These are phyloP conservation scores for Datnioides undecimradiatus DNA, from an alignment of 2,113 vertebrate species.

Conservation along the genomic window DNA sequence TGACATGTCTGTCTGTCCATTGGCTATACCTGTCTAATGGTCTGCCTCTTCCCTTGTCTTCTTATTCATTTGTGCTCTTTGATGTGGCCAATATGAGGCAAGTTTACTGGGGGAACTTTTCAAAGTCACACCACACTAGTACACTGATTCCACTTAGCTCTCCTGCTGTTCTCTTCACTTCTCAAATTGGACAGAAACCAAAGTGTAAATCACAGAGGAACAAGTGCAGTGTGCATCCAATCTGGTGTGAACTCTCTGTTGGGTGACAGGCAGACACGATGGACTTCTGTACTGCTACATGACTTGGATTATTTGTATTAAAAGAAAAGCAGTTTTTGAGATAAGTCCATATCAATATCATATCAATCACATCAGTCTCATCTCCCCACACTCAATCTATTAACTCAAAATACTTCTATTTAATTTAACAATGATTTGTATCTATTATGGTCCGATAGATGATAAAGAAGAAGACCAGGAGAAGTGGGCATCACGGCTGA, in stretches of 20 bases:
- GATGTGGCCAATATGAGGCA: slow-evolving; percentile 23
- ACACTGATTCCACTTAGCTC: slow-evolving; percentile 36
- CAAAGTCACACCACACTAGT: slow-evolving; percentile 38
- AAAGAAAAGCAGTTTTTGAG: not conserved
- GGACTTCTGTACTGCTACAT: not conserved
- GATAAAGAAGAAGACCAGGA: too few relatives aligned
- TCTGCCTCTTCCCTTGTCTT: slow-evolving; percentile 22
- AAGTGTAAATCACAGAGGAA: slow-evolving; percentile 42
- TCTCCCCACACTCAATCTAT: too few relatives aligned
- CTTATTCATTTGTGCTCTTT: slow-evolving; percentile 36
- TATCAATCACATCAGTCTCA: too few relatives aligned
- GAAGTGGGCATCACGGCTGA: not conserved
- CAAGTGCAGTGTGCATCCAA: slow-evolving; percentile 22
- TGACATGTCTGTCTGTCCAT: slow-evolving; percentile 50
- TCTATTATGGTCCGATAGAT: not conserved
- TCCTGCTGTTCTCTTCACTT: slow-evolving; percentile 54
- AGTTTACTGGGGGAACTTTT: slow-evolving; percentile 43
- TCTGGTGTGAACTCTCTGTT: slow-evolving; percentile 27
- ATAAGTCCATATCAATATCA: too few relatives aligned
- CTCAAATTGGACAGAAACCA: slow-evolving; percentile 35
- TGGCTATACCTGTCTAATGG: slow-evolving; percentile 40
- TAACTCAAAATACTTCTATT: too few relatives aligned
- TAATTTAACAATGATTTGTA: too few relatives aligned
- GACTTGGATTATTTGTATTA: not conserved
- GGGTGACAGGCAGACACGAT: not conserved